Evolutionary conservation across 2,888 invertebrate species (phyloP).

Genomic region (Dryococelus australis): DNA sequence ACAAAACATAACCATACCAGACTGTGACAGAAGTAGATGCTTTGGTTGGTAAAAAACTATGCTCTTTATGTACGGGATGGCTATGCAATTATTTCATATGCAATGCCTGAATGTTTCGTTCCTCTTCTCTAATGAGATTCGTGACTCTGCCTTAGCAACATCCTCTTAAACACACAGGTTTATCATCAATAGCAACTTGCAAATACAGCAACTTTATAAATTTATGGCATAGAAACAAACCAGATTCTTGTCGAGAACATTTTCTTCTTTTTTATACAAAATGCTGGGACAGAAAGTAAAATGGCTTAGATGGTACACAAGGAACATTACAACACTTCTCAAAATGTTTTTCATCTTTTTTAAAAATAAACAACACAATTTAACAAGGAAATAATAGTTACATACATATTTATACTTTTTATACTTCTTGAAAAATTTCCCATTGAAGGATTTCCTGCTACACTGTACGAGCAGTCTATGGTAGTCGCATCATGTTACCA

Average conservation of each 20-base stretch:
- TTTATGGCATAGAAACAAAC: too few species aligned
- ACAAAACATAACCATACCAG: constrained; percentile 27
- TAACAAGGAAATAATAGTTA: constrained; percentile 29
- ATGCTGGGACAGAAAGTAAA: constrained; percentile 7
- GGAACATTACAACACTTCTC: constrained; percentile 27
- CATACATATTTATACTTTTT: constrained; percentile 24
- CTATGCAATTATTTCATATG: not conserved
- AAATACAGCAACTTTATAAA: too few species aligned
- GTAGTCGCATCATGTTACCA: not conserved
- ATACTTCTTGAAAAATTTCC: constrained; percentile 17
- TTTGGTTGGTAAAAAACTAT: constrained; percentile 41
- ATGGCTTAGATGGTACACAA: constrained; percentile 6
- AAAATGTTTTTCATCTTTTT: not conserved
- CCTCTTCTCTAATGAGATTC: too few species aligned
- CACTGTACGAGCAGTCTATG: not conserved
- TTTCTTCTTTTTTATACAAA: not conserved
- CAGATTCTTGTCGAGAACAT: not conserved
- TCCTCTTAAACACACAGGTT: too few species aligned
- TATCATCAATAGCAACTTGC: too few species aligned
- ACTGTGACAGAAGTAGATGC: constrained; percentile 37
- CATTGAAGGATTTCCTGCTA: not conserved
- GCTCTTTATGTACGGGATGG: not conserved
- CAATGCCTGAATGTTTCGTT: too few species aligned
- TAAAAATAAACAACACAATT: constrained; percentile 29
- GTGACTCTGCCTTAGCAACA: too few species aligned